These are phyloP conservation scores for Phyto melanocephala DNA, from an alignment of 2,888 invertebrate species.

Conservation along the genomic window DNA sequence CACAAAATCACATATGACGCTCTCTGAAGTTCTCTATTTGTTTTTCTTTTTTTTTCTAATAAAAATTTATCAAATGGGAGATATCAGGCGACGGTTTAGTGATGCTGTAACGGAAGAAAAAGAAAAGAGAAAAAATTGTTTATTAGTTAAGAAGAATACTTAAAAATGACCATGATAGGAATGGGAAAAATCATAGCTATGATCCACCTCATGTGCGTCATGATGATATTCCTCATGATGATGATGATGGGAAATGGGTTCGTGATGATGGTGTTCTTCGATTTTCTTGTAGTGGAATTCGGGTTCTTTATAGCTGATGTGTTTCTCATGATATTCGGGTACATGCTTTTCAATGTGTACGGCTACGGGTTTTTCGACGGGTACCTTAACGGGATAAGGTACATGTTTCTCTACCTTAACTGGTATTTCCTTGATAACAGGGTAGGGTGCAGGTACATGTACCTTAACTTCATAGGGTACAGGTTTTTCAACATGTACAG, in stretches of 20 bases:
- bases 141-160: slow-evolving; percentile 44
- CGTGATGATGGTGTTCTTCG: slow-evolving; percentile 74
- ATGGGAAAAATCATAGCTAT: slow-evolving; percentile 47
- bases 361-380: slow-evolving; percentile 84
- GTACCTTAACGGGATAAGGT: slow-evolving; percentile 86
- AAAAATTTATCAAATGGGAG: slow-evolving; percentile 25
- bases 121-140: slow-evolving; percentile 37
- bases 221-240: slow-evolving; percentile 64
- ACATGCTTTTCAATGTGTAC: slow-evolving; percentile 88
- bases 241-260: slow-evolving; percentile 49
- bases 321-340: slow-evolving; percentile 81
- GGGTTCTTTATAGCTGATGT: slow-evolving; percentile 86
- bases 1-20: slow-evolving; percentile 51
- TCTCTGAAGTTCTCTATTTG: slow-evolving; percentile 58
- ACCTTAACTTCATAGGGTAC: slow-evolving; percentile 88
- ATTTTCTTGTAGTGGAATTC: slow-evolving; percentile 82
- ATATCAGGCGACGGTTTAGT: slow-evolving; percentile 55
- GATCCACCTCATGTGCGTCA: slow-evolving; percentile 53
- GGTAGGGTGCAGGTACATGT: slow-evolving; percentile 84
- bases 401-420: slow-evolving; percentile 84
- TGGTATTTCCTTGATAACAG: slow-evolving; percentile 84
- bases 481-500: slow-evolving; percentile 86
- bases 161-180: slow-evolving; percentile 49
- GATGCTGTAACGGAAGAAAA: slow-evolving; percentile 57
- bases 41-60: slow-evolving; percentile 18